These are phyloP conservation scores for Drosophila nr. perissopoda DNA, from an alignment of 2,888 invertebrate species.

Conservation along the genomic window DNA sequence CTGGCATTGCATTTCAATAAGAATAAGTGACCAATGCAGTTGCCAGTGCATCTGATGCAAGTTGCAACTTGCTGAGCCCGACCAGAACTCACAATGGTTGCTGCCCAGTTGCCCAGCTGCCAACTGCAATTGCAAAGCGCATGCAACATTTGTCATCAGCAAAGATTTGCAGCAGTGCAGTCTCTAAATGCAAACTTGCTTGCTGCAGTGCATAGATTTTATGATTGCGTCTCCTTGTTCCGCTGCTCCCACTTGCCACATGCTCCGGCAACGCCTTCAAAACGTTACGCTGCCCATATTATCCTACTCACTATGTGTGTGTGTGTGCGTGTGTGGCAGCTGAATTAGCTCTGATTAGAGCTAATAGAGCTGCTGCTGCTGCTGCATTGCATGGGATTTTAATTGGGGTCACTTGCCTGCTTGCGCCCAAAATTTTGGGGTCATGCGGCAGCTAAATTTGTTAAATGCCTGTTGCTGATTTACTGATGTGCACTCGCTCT, in stretches of 20 bases:
- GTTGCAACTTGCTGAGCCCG: constrained; percentile 16
- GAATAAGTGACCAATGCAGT: constrained; percentile 48
- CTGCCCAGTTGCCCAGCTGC: constrained; percentile 9
- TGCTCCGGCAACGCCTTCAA: constrained; percentile 9
- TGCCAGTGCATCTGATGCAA: constrained; percentile 8
- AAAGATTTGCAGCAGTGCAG: constrained; percentile 36
- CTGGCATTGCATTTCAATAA: constrained; percentile 48
- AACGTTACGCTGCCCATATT: constrained; percentile 22
- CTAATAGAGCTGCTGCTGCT: constrained; percentile 60
- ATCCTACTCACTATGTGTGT: constrained; percentile 49
- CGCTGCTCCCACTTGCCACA: constrained; percentile 31
- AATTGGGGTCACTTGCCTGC: constrained; percentile 15
- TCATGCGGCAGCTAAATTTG: constrained; percentile 30
- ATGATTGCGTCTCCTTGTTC: constrained; percentile 50
- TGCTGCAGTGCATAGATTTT: constrained; percentile 55
- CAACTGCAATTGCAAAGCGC: constrained; percentile 35
- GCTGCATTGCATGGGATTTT: constrained; percentile 16
- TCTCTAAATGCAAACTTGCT: constrained; percentile 25
- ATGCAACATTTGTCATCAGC: constrained; percentile 69
- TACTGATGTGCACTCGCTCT: constrained; percentile 30
- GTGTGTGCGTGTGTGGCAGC: constrained; percentile 33
- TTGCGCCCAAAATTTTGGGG: constrained; percentile 10
- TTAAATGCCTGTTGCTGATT: constrained; percentile 42
- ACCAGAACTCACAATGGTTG: background rate
- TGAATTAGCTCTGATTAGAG: constrained; percentile 68